Base-by-base conservation (phyloP, 2,113 vertebrate genomes). In the Pluvialis apricaria region DNA sequence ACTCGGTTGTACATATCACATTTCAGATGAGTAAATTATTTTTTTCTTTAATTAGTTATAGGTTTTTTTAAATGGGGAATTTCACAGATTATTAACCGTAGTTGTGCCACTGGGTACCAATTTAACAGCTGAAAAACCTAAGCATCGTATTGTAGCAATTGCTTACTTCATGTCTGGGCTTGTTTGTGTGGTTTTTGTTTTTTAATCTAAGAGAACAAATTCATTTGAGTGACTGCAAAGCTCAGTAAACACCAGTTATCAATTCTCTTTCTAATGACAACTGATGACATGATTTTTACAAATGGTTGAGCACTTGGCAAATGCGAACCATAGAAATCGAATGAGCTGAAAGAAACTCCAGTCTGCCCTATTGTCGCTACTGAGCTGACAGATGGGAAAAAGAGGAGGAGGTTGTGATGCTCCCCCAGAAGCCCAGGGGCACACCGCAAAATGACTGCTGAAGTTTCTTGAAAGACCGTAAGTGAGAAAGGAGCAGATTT, bases 271-370 rank as follows among this genome's bases (percentile, higher is more conserved):
- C 88, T 94, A 94, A 97, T 93, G 95, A 96, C 95, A 97, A 80
- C 96, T 64, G 86, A 96, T 96, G 96, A 96, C 95, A 95, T 94
- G 95, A 95, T 93, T 97, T 96, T 94, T 95, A 96, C 96, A 96
- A 97, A 92, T 92, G 83, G 91, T 68, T 94, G 86, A 96, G 86
- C 85, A 90, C 86, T 97, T 97, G 96, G 96, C 96, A 94, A 95
- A 93, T 66, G 92, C 34, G 80, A 95, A 52, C 92, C 62, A 54
- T 80, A 90, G 93, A 94, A 96, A 96, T 94, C 2, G 66, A 93
- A 96, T 82, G 83, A 97, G 91, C 88, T 96, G 88, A 95, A 94
- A 95, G 83, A 82, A 95, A 91, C 91, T 94, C 77, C 89, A 72
- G 88, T 54, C 92, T 92, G 77, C 86, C 86, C 95, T 86, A 65